These are phyloP conservation scores for Thyatira batis DNA, from an alignment of 2,888 invertebrate species.

Conservation along the genomic window DNA sequence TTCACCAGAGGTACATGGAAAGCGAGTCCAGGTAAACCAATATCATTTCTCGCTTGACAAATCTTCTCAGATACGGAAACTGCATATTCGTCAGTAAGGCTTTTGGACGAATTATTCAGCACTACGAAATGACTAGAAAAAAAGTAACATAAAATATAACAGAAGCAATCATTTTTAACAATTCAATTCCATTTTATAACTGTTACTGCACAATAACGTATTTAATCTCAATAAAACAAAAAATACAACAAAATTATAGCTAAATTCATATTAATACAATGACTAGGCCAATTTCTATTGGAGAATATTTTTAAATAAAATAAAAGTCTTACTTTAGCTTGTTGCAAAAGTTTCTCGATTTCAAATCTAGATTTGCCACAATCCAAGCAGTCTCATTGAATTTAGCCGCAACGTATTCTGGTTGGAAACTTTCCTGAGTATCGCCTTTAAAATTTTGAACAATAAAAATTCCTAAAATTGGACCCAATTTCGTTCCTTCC, in stretches of 20 bases:
- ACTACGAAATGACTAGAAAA: constrained; percentile 44
- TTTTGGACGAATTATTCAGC: constrained; percentile 31
- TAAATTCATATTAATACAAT: too few relatives aligned
- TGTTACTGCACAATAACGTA: too few relatives aligned
- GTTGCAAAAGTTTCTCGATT: constrained; percentile 40
- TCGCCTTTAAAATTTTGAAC: constrained; percentile 30
- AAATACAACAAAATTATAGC: too few relatives aligned
- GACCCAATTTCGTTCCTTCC: constrained; percentile 38
- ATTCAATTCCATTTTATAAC: too few relatives aligned
- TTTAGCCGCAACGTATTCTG: constrained; percentile 31
- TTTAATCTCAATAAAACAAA: too few relatives aligned
- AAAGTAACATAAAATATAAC: neutral
- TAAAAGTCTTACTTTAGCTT: constrained; percentile 35
- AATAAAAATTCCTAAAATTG: constrained; percentile 46
- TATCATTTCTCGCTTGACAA: constrained; percentile 42
- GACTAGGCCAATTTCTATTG: too few relatives aligned
- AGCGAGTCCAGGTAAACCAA: constrained; percentile 40
- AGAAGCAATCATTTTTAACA: neutral
- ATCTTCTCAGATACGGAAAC: constrained; percentile 40
- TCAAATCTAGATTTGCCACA: constrained; percentile 46
- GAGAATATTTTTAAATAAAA: neutral
- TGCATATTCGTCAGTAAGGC: constrained; percentile 35
- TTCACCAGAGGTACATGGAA: constrained; percentile 29
- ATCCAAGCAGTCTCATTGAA: constrained; percentile 35
- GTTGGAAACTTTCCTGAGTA: constrained; percentile 17